Percentiles rank a stretch among this genome's conserved stretches.
Evolutionary conservation across 2,113 vertebrate species (phyloP).

Genomic region (Aphelocoma coerulescens): DNA sequence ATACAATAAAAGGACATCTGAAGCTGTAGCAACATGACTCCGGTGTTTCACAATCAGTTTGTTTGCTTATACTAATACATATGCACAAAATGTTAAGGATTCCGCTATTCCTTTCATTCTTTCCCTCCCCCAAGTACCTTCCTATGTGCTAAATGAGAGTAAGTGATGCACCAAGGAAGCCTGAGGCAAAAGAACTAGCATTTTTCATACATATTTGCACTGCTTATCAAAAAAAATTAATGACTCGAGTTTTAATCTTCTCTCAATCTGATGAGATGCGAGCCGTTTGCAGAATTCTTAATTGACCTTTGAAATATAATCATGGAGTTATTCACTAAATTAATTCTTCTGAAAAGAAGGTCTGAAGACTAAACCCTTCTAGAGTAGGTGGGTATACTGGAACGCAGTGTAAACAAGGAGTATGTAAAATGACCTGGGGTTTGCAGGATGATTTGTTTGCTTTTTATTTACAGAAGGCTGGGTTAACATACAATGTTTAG

Average conservation of each 20-base stretch:
- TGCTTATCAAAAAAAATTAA: slow-evolving; percentile 46
- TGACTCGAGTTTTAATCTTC: slow-evolving; percentile 53
- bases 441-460: neutral
- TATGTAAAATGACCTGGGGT: neutral
- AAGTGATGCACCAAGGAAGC: neutral
- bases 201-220: slow-evolving; percentile 33
- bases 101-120: neutral
- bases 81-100: neutral
- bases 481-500: neutral
- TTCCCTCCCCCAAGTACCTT: neutral
- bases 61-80: neutral
- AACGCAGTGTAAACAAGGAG: neutral
- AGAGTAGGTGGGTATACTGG: neutral
- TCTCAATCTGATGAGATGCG: slow-evolving; percentile 47
- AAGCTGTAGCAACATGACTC: neutral
- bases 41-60: neutral
- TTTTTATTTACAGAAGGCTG: neutral
- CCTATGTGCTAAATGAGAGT: neutral
- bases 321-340: neutral
- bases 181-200: slow-evolving; percentile 17
- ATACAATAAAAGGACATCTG: neutral
- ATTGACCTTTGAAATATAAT: slow-evolving; percentile 61
- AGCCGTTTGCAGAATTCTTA: slow-evolving; percentile 36
- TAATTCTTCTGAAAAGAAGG: slow-evolving; percentile 6
- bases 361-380: neutral